Evolutionary conservation across 2,113 vertebrate species (phyloP), one percentile per base, ranked within the genome.

Genomic region (Jacana jacana): DNA sequence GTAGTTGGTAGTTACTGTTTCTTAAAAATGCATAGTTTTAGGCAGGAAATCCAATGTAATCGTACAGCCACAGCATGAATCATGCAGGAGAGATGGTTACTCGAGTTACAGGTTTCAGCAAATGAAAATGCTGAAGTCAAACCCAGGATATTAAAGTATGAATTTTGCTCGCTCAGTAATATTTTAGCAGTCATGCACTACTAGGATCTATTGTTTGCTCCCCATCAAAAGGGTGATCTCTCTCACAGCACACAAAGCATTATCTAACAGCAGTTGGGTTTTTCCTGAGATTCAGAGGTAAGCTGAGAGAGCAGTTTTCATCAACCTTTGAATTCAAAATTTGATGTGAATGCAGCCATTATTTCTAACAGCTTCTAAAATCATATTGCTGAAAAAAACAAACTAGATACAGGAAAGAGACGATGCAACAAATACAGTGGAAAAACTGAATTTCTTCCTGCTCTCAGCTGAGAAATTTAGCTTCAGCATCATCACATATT

Each of bases 81-180:
- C 68, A 69, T n/a, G n/a, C 42, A 86, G 79, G 68, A 91, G 37
- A 81, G 86, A 37, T 10, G 14, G 86, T 82, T 94, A 91, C 70
- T 54, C 73, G 72, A 91, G 75, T 65, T 81, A 82, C 70, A 93
- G 48, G 73, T 64, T 94, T 77, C 95, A 94, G 54, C 63, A 94
- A 96, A 95, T 64, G 69, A 69, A 89, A 95, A 71, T 20, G 70
- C 88, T 83, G 37, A 89, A 94, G 94, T 93, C 88, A 89, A 87
- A 65, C 82, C 87, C 69, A 81, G 73, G 69, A 78, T 88, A 94
- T 79, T 17, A 63, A 51, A 65, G 51, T 58, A 68, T 68, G 86
- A 92, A 86, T 97, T 96, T 88, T 92, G 79, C 95, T 78, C 94
- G 88, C 95, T 97, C 96, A 94, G 96, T 90, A 88, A 96, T 95